Percentiles rank a stretch among this genome's conserved stretches.
phyloP scores from a whole-genome alignment of 1,140 invertebrate genomes.

The Zeugodacus cucurbitae region DNA sequence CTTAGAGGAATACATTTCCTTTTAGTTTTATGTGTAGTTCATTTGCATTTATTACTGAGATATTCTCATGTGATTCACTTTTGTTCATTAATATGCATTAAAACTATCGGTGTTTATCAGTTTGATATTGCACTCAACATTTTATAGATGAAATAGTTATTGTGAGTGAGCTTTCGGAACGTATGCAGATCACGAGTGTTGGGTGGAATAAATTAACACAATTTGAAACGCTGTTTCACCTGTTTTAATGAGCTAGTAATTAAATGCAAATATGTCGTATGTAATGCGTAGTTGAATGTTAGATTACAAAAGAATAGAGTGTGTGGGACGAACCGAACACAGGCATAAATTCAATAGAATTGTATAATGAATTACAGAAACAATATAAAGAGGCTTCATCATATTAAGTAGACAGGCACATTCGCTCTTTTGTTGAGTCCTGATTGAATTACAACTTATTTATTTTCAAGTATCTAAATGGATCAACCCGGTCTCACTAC shows the following conservation, averaged over 20 bases:
- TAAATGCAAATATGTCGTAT: neutral
- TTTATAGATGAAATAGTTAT: neutral
- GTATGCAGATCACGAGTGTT: neutral
- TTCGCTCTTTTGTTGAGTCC: too few relatives aligned
- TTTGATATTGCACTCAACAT: neutral
- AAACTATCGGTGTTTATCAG: neutral
- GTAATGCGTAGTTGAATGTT: too few relatives aligned
- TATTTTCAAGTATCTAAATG: too few relatives aligned
- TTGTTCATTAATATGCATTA: neutral
- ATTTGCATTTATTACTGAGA: neutral
- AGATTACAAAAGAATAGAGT: too few relatives aligned
- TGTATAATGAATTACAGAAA: too few relatives aligned
- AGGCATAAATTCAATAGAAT: too few relatives aligned
- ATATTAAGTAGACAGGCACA: too few relatives aligned
- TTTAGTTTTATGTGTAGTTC: neutral
- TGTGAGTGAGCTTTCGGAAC: neutral
- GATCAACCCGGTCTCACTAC: too few relatives aligned
- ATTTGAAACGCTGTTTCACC: neutral
- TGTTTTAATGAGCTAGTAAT: neutral
- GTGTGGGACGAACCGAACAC: too few relatives aligned
- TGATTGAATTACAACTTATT: too few relatives aligned
- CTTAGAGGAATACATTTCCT: neutral
- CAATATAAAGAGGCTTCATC: too few relatives aligned
- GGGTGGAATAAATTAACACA: neutral
- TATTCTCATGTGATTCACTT: neutral